These are phyloP conservation scores for Nemoura dubitans DNA, from an alignment of 2,888 invertebrate species.

Conservation along the genomic window DNA sequence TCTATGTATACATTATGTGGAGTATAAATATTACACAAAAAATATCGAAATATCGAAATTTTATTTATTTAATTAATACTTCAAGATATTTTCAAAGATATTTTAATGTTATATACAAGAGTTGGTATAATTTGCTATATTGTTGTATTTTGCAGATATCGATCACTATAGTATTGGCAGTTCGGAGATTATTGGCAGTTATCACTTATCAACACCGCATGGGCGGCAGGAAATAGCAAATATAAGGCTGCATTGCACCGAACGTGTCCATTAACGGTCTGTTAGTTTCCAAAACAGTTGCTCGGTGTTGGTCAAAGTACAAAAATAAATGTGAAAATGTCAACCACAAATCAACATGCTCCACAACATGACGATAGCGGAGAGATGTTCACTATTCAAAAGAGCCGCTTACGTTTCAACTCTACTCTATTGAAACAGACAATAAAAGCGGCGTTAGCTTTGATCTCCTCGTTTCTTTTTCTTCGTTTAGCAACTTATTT, in stretches of 20 bases:
- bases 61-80: too few species aligned
- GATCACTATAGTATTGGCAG: too few species aligned
- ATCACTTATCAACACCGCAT: too few species aligned
- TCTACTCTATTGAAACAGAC: background rate
- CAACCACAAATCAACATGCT: background rate
- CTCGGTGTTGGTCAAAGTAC: slow-evolving; percentile 12
- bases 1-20: too few species aligned
- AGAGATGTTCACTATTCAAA: background rate
- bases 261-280: background rate
- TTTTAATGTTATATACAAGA: too few species aligned
- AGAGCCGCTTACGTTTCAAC: background rate
- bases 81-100: too few species aligned
- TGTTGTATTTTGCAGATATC: too few species aligned
- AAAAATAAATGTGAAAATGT: background rate
- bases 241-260: background rate
- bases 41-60: too few species aligned
- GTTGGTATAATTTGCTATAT: too few species aligned
- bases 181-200: too few species aligned
- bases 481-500: slow-evolving; percentile 1
- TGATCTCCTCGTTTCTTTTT: background rate
- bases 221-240: too few species aligned
- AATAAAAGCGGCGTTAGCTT: background rate
- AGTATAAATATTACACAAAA: too few species aligned
- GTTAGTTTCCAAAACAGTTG: background rate
- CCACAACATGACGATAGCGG: background rate